These are phyloP conservation scores for Emydocephalus ijimae DNA, from an alignment of 2,113 vertebrate species.

Conservation along the genomic window DNA sequence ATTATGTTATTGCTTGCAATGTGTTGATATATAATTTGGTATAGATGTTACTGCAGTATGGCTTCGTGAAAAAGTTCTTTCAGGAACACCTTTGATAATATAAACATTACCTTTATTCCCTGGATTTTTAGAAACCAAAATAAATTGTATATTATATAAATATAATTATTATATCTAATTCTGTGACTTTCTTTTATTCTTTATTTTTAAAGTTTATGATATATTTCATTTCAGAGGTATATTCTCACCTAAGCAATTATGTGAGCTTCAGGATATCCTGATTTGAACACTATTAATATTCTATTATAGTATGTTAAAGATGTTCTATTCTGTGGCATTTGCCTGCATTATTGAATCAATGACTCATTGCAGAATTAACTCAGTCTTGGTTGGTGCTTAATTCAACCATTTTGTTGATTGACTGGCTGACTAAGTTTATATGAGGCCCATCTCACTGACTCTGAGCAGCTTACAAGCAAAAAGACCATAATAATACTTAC, in stretches of 20 bases:
- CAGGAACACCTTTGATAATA: constrained; percentile 37
- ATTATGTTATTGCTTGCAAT: constrained; percentile 31
- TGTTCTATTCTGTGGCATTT: constrained; percentile 82
- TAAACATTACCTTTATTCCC: constrained; percentile 45
- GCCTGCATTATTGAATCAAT: constrained; percentile 91
- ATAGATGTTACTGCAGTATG: constrained; percentile 48
- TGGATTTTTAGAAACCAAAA: constrained; percentile 39
- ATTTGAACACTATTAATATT: constrained; percentile 97
- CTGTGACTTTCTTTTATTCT: constrained; percentile 33
- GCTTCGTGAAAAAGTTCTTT: constrained; percentile 53
- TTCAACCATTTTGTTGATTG: constrained; percentile 15
- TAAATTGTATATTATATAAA: constrained; percentile 30
- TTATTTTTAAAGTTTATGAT: constrained; percentile 64
- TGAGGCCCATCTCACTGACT: neutral
- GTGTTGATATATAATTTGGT: constrained; percentile 40
- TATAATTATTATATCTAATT: constrained; percentile 57
- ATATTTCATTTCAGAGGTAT: constrained; percentile 79
- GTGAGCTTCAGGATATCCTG: constrained; percentile 87
- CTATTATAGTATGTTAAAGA: constrained; percentile 92
- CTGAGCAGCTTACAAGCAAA: neutral
- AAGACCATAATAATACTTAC: neutral
- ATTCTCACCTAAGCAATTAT: constrained; percentile 87
- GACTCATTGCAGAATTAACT: constrained; percentile 85
- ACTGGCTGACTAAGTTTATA: neutral
- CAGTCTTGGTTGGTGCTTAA: constrained; percentile 80